phyloP scores from a whole-genome alignment of 2,113 vertebrate genomes.

The Thermophis baileyi region DNA sequence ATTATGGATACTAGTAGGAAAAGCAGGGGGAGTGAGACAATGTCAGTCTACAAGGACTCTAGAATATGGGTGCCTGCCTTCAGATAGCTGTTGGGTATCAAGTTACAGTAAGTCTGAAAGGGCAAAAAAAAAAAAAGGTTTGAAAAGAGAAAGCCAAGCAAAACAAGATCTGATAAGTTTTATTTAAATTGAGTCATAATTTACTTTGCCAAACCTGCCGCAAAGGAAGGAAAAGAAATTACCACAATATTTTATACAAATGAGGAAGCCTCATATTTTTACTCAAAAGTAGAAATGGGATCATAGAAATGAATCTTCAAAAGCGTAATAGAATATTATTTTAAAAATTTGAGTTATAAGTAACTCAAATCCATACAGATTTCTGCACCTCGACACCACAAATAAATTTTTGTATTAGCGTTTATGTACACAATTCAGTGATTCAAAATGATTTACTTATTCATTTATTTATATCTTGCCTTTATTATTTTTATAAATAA shows the following conservation, averaged over 20 bases:
- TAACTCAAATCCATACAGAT: not conserved
- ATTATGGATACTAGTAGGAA: not conserved
- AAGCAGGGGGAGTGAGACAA: not conserved
- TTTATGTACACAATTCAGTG: not conserved
- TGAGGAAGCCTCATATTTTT: not conserved
- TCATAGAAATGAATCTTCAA: not conserved
- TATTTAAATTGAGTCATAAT: not conserved
- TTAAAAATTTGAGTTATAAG: not conserved
- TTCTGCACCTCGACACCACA: not conserved
- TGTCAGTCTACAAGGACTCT: not conserved
- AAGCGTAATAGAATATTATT: not conserved
- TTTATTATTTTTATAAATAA: not conserved
- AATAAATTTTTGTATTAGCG: not conserved
- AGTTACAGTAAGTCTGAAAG: constrained; percentile 1
- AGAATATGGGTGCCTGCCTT: not conserved
- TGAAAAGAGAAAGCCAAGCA: not conserved
- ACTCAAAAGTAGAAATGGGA: not conserved
- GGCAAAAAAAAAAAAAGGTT: not conserved
- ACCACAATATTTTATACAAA: constrained; percentile 1
- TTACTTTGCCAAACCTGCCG: not conserved
- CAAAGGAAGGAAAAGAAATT: not conserved
- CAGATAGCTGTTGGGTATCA: not conserved
- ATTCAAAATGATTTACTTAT: not conserved
- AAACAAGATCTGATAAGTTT: not conserved
- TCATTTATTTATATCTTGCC: not conserved